Base-by-base conservation (phyloP, 2,113 vertebrate species). In the Clarias batrachus region DNA sequence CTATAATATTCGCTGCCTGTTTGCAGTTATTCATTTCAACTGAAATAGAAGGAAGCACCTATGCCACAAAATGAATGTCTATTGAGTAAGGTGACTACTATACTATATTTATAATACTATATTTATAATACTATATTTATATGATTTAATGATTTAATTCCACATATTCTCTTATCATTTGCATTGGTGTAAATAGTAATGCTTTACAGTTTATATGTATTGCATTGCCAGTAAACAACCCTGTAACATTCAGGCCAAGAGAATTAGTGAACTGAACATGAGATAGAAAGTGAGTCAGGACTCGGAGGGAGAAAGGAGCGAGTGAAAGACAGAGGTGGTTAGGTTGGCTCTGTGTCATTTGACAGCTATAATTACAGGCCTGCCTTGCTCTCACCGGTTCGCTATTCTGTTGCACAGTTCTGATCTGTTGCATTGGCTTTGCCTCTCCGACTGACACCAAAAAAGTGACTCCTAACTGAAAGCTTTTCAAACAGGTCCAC, bases 401-500 rank as follows among this genome's bases (percentile, higher is more conserved):
- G 89, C 82, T 91, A 89, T 92, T 94, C 92, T 92, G 93, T 94
- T 94, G 91, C 90, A 89, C 90, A 92, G 89, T 77, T 92, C 90
- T 93, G 91, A 93, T 93, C 92, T 74, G 84, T 90, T 91, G 85
- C 74, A 68, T 25, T 86, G 81, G 92, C 90, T 90, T 89, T 90
- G 70, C 91, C 92, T 92, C 85, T 60, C 83, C 82, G 56, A 70
- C 76, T 88, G 70, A 90, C 85, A 71, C 81, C 54, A 87, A 90
- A 91, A 48, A 70, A 82, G 88, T 87, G 91, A 92, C 92, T 95
- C 94, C 93, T 92, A 95, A 95, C 92, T 91, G 94, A 94, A 94
- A 94, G 94, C 91, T 93, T 95, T 90, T 91, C 90, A 93, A 94
- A 95, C 95, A 95, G 95, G 93, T 90, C 90, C 1, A 76, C 93